Conservation (phyloP, 2,113 vertebrate species). For the Orthonyx spaldingii region DNA sequence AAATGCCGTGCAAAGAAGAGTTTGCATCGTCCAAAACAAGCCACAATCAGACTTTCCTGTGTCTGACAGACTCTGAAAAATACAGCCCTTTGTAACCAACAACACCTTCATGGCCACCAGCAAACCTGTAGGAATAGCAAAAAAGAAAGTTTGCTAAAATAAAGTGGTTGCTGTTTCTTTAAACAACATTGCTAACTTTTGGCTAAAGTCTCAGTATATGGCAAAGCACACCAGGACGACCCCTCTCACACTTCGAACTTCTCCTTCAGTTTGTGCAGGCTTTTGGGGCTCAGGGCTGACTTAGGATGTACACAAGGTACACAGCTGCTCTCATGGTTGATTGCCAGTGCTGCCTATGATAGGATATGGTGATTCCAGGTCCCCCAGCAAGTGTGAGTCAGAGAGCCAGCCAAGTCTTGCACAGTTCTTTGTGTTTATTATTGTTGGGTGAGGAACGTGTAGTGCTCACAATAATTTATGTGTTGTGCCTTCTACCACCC, state of each 20-base stretch:
- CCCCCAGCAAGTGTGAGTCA: fast-evolving
- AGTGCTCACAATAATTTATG: neutral
- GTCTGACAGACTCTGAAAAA: neutral
- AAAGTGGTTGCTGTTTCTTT: neutral
- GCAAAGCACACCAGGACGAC: neutral
- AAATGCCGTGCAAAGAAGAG: neutral
- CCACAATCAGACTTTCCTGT: neutral
- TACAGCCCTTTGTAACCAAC: neutral
- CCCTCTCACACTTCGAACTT: neutral
- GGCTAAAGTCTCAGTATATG: neutral
- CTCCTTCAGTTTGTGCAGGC: neutral
- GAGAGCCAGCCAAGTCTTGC: neutral
- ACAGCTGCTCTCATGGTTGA: neutral
- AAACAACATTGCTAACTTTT: neutral
- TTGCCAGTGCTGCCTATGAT: neutral
- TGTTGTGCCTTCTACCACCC: neutral
- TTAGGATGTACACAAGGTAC: neutral
- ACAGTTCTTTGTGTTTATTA: neutral
- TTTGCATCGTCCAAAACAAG: neutral
- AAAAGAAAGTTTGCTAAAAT: neutral
- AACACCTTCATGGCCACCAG: neutral
- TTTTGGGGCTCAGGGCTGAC: neutral
- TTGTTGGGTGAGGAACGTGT: neutral
- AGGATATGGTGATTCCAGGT: neutral
- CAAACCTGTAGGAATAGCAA: neutral